Conservation (phyloP, 2,797 vertebrate species). For the Molothrus aeneus region DNA sequence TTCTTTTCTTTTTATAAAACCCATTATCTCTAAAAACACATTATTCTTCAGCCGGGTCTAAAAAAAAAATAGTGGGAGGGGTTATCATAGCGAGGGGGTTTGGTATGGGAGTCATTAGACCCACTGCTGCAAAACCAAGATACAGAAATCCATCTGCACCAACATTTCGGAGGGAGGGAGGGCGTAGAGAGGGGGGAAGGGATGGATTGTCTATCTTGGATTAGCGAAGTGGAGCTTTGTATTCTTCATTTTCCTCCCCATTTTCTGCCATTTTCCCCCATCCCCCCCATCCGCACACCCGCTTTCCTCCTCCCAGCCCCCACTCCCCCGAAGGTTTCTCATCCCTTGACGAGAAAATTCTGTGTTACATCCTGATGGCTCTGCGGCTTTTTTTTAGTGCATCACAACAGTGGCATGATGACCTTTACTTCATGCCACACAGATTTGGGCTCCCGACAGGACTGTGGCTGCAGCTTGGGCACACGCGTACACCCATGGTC, state of each 20-base stretch:
- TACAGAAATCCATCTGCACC: constrained; percentile 80
- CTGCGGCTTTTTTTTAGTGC: constrained; percentile 75
- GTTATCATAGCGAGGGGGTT: constrained; percentile 79
- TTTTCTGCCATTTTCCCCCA: constrained; percentile 53
- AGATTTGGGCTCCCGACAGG: constrained; percentile 64
- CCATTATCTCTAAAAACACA: constrained; percentile 85
- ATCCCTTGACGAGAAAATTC: constrained; percentile 76
- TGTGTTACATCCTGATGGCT: constrained; percentile 78
- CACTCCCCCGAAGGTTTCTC: constrained; percentile 58
- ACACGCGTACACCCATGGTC: background rate
- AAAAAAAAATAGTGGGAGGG: constrained; percentile 75
- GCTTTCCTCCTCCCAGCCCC: constrained; percentile 11
- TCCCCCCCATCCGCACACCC: constrained; percentile 27
- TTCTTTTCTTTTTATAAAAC: constrained; percentile 74
- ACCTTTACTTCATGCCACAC: constrained; percentile 75
- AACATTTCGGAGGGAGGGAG: constrained; percentile 75
- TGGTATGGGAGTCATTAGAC: constrained; percentile 79
- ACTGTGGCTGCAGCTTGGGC: constrained; percentile 43
- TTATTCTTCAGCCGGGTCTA: constrained; percentile 77
- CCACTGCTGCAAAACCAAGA: constrained; percentile 85
- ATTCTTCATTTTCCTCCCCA: constrained; percentile 63
- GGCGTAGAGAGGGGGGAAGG: constrained; percentile 66
- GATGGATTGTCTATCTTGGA: constrained; percentile 75
- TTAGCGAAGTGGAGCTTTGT: constrained; percentile 70
- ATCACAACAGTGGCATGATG: constrained; percentile 77